Evolutionary conservation across 37 sponge, comb jelly and placozoan genomes (phyloP).

Genomic region (Amphimedon queenslandica): DNA sequence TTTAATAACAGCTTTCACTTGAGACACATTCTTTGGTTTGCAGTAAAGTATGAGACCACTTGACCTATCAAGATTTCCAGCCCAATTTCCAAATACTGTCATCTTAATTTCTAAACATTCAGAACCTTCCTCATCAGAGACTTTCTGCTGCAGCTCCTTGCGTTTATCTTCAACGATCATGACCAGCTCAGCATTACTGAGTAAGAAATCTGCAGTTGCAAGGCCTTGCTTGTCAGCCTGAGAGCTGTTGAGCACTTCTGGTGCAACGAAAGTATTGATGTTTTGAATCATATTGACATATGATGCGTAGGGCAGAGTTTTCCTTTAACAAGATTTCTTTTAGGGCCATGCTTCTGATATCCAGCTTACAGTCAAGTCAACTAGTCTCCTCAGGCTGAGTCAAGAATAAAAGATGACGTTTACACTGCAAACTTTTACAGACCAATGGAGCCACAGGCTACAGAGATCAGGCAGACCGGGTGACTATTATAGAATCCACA

Average conservation of each 20-base stretch:
- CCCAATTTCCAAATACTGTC: constrained; percentile 9
- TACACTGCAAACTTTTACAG: too few relatives aligned
- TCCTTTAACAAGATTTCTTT: too few relatives aligned
- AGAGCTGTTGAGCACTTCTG: background rate
- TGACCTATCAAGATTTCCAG: background rate
- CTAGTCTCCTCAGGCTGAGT: too few relatives aligned
- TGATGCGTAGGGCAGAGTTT: too few relatives aligned
- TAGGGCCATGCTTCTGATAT: too few relatives aligned
- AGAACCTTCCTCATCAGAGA: background rate
- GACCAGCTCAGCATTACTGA: background rate
- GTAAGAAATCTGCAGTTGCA: background rate
- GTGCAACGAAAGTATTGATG: background rate
- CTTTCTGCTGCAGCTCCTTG: background rate
- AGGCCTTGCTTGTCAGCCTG: background rate
- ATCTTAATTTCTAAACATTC: too few relatives aligned
- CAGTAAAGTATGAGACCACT: background rate
- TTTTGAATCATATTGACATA: background rate
- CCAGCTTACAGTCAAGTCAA: too few relatives aligned
- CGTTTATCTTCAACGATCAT: background rate
- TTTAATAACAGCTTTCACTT: constrained; percentile 4
- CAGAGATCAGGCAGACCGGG: too few relatives aligned
- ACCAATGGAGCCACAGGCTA: too few relatives aligned
- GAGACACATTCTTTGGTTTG: background rate
- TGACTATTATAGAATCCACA: too few relatives aligned
- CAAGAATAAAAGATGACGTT: too few relatives aligned